These are phyloP conservation scores for Lophura nycthemera DNA, from an alignment of 2,113 vertebrate genomes.

Conservation along the genomic window DNA sequence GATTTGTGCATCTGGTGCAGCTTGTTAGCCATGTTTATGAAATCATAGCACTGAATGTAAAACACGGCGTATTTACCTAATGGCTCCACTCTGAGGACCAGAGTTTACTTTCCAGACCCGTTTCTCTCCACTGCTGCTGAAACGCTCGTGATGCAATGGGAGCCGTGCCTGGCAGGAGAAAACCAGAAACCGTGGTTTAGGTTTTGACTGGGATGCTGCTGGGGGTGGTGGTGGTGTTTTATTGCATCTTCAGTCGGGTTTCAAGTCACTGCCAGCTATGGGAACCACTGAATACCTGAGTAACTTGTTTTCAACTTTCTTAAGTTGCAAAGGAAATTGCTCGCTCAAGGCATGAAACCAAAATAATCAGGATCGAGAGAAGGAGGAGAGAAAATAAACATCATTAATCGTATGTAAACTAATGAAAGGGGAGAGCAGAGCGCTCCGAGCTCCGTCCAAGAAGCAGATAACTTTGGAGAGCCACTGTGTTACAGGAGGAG, in stretches of 20 bases:
- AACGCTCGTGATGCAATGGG: background rate
- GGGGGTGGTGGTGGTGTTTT: background rate
- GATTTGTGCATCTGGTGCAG: conserved; percentile 35
- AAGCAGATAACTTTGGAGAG: background rate
- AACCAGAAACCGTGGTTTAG: background rate
- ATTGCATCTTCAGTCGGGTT: background rate
- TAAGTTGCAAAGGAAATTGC: background rate
- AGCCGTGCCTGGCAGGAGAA: background rate
- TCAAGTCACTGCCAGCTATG: background rate
- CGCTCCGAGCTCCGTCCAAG: background rate
- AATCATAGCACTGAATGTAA: background rate
- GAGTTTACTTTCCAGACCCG: conserved; percentile 5
- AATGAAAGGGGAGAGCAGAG: background rate
- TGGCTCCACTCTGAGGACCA: background rate
- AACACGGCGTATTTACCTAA: background rate
- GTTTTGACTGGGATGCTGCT: background rate
- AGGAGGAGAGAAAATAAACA: conserved; percentile 4
- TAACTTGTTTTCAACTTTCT: background rate
- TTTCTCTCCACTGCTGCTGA: background rate
- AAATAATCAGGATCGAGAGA: conserved; percentile 16
- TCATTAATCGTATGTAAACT: background rate
- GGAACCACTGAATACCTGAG: background rate
- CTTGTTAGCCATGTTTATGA: background rate
- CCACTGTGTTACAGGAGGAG: background rate
- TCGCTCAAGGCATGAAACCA: background rate